Percentiles rank a stretch among this genome's conserved stretches.
These are phyloP conservation scores for Neomorphus geoffroyi DNA, from an alignment of 2,797 vertebrate genomes.

Conservation along the genomic window DNA sequence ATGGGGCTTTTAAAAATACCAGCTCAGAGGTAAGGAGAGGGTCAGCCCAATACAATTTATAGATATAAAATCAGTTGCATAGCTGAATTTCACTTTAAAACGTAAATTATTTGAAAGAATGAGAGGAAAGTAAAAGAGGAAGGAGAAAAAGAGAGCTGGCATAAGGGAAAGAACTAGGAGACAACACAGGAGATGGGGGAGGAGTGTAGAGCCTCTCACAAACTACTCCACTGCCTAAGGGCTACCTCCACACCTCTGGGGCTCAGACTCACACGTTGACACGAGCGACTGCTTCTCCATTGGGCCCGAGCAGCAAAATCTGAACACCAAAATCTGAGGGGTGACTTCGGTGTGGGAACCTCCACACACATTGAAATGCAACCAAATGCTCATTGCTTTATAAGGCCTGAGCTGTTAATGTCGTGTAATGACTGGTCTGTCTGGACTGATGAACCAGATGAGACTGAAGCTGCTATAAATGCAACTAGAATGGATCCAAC, in stretches of 20 bases:
- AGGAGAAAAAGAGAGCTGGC: not conserved
- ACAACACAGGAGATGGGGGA: not conserved
- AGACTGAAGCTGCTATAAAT: not conserved
- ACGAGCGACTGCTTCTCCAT: not conserved
- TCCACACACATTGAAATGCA: not conserved
- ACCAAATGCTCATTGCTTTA: not conserved
- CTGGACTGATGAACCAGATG: not conserved
- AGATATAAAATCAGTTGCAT: constrained; percentile 42
- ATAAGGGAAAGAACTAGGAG: not conserved
- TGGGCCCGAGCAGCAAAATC: not conserved
- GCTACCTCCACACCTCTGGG: not conserved
- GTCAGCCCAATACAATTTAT: constrained; percentile 55
- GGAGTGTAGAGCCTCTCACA: not conserved
- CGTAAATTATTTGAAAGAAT: not conserved
- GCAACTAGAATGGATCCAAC: not conserved
- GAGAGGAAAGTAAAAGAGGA: constrained; percentile 1
- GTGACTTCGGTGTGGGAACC: not conserved
- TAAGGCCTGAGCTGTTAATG: not conserved
- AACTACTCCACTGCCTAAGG: not conserved
- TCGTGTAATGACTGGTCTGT: not conserved
- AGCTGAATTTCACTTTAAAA: constrained; percentile 42
- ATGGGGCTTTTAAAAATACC: constrained; percentile 64
- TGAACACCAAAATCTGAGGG: not conserved
- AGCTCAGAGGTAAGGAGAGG: constrained; percentile 63
- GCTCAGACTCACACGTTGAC: not conserved